Conservation (phyloP, 2,888 invertebrate species). For the Drosophila anceps region DNA sequence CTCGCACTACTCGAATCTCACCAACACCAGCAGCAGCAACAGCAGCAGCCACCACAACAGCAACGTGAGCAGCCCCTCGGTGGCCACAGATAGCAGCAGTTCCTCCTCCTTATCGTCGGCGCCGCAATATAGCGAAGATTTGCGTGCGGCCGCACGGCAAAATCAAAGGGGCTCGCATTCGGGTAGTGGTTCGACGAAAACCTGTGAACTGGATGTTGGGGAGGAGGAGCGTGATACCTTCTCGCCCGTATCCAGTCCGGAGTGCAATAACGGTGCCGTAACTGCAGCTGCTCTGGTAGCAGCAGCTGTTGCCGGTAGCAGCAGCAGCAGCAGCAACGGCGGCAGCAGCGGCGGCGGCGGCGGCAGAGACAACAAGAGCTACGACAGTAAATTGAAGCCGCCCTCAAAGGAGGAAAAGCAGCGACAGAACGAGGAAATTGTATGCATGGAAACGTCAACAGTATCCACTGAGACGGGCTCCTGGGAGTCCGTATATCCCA, state of each 20-base stretch:
- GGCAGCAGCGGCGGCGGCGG: not conserved
- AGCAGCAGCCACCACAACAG: conserved; percentile 49
- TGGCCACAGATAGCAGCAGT: conserved; percentile 57
- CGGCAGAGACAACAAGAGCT: conserved; percentile 76
- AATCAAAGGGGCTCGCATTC: conserved; percentile 59
- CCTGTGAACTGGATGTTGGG: conserved; percentile 83
- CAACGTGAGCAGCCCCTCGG: conserved; percentile 58
- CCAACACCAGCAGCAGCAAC: conserved; percentile 63
- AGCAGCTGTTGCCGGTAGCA: conserved; percentile 9
- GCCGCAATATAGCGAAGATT: conserved; percentile 81
- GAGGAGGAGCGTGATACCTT: conserved; percentile 85
- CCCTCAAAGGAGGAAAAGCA: conserved; percentile 88
- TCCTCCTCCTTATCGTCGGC: conserved; percentile 72
- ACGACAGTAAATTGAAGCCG: conserved; percentile 63
- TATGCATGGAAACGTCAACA: conserved; percentile 88
- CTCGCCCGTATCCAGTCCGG: conserved; percentile 83
- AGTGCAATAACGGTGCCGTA: conserved; percentile 54
- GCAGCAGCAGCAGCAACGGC: conserved; percentile 5
- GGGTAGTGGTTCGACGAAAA: conserved; percentile 81
- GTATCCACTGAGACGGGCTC: conserved; percentile 89
- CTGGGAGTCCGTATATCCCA: conserved; percentile 88
- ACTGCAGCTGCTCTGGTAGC: conserved; percentile 17
- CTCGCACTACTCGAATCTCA: conserved; percentile 80
- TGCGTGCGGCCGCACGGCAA: conserved; percentile 49
- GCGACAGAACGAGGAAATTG: conserved; percentile 88